Percentiles rank a stretch among this genome's conserved stretches.
Evolutionary conservation across 2,888 invertebrate species (phyloP).

Genomic region (Ommatoiulus sabulosus): DNA sequence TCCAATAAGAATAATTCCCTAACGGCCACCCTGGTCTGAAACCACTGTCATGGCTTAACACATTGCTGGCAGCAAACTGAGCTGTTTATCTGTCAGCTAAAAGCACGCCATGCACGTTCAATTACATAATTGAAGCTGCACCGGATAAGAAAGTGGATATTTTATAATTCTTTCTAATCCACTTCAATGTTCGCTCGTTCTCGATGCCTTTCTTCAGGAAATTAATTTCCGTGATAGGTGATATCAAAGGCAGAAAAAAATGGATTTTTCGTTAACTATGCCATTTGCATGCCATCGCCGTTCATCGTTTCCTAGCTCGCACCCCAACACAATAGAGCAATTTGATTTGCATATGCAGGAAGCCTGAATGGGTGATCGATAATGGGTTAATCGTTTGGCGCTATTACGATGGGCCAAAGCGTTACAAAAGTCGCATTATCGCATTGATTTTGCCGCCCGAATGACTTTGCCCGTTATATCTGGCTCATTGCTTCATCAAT

Average conservation of each 20-base stretch:
- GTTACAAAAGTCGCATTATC: not conserved
- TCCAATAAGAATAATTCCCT: no score
- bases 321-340: not conserved
- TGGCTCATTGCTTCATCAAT: conserved; percentile 9
- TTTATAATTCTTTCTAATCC: not conserved
- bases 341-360: not conserved
- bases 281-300: not conserved
- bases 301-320: not conserved
- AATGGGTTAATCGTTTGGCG: not conserved
- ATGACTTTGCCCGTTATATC: not conserved
- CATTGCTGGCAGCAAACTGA: not conserved
- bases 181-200: not conserved
- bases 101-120: not conserved
- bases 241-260: not conserved
- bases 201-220: no score
- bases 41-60: no score
- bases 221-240: no score
- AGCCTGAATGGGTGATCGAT: not conserved
- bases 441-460: not conserved
- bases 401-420: conserved; percentile 5
- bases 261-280: not conserved
- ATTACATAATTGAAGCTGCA: not conserved
- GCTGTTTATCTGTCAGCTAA: not conserved
- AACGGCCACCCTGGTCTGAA: not conserved
- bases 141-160: not conserved